These are phyloP conservation scores for Epizoanthus stellaris DNA, from an alignment of 92 coral and sea anemone genomes.

Conservation along the genomic window DNA sequence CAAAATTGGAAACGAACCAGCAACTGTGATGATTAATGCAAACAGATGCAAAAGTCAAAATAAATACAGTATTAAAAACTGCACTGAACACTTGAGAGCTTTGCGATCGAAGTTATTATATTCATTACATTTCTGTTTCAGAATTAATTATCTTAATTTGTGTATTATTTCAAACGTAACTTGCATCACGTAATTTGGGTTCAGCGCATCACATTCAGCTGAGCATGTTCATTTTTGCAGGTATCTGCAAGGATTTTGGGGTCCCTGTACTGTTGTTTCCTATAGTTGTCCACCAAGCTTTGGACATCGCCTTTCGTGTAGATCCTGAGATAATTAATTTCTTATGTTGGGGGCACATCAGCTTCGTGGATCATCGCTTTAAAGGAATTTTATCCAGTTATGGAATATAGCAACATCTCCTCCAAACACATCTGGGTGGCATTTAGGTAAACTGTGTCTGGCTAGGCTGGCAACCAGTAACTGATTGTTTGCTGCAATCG, in stretches of 20 bases:
- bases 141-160: too few relatives aligned
- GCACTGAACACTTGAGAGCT: too few relatives aligned
- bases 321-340: slow-evolving; percentile 25
- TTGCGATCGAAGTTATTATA: too few relatives aligned
- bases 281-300: slow-evolving; percentile 50
- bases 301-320: slow-evolving; percentile 50
- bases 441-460: slow-evolving; percentile 47
- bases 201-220: too few relatives aligned
- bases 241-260: background rate
- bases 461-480: slow-evolving; percentile 26
- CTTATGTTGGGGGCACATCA: slow-evolving; percentile 36
- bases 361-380: slow-evolving; percentile 45
- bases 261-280: slow-evolving; percentile 39
- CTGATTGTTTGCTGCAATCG: background rate
- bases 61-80: too few relatives aligned
- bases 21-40: too few relatives aligned
- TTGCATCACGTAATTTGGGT: too few relatives aligned
- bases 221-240: too few relatives aligned
- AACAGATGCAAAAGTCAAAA: too few relatives aligned
- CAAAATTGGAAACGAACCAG: too few relatives aligned
- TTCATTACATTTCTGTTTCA: too few relatives aligned
- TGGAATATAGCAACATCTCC: slow-evolving; percentile 48
- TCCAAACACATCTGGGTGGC: slow-evolving; percentile 54
- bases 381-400: slow-evolving; percentile 41
- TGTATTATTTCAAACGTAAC: too few relatives aligned